Percentiles rank a stretch among this genome's conserved stretches.
Evolutionary conservation across 2,888 invertebrate genomes (phyloP).

Genomic region (Dascillus cervinus): DNA sequence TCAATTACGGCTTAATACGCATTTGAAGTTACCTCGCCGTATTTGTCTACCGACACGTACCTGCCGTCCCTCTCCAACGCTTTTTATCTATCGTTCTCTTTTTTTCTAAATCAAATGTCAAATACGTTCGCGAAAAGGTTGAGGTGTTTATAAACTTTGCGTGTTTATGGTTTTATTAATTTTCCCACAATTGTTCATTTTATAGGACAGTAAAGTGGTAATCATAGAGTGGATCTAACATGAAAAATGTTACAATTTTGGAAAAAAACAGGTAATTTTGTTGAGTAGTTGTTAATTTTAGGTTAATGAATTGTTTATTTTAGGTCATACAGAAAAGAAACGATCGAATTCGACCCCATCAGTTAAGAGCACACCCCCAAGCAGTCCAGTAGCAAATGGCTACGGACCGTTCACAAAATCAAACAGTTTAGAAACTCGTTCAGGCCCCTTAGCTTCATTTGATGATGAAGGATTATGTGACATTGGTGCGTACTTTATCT

Average conservation of each 20-base stretch:
- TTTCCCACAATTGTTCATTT: constrained; percentile 7
- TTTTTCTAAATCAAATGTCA: background rate
- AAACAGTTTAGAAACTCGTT: constrained; percentile 15
- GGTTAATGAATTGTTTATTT: too few relatives aligned
- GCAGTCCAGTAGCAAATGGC: constrained; percentile 14
- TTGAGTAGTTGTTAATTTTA: constrained; percentile 8
- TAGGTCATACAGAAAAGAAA: constrained; percentile 26
- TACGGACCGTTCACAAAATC: constrained; percentile 11
- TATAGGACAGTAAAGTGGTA: background rate
- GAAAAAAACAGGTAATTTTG: constrained; percentile 59
- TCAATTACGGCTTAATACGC: too few relatives aligned
- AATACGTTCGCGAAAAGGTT: background rate
- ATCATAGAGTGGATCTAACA: constrained; percentile 4
- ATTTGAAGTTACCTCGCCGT: too few relatives aligned
- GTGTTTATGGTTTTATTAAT: constrained; percentile 5
- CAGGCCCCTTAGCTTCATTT: constrained; percentile 20
- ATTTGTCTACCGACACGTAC: too few relatives aligned
- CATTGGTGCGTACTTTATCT: constrained; percentile 25
- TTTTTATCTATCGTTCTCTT: background rate
- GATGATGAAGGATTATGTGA: constrained; percentile 38
- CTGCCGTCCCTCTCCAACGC: too few relatives aligned
- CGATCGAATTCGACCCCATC: constrained; percentile 16
- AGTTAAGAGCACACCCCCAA: constrained; percentile 12
- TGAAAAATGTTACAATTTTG: constrained; percentile 63
- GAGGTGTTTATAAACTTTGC: constrained; percentile 11